Conservation (phyloP, 2,113 vertebrate species). For the Phainopepla nitens region DNA sequence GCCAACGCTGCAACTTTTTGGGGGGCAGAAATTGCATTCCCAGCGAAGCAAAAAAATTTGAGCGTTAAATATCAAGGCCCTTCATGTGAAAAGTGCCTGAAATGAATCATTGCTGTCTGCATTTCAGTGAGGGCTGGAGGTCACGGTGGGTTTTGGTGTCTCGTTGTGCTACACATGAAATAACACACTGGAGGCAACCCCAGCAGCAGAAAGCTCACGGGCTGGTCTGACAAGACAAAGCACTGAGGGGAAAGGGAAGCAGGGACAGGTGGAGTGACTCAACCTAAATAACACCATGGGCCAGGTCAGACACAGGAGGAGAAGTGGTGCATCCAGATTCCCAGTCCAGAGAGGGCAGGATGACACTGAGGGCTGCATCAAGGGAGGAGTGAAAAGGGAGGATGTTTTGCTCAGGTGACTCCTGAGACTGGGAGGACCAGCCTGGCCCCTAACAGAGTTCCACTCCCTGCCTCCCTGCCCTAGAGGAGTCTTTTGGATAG, state of each 20-base stretch:
- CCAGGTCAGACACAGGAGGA: not conserved
- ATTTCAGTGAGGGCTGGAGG: not conserved
- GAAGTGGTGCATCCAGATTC: constrained; percentile 5
- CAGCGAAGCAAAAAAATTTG: not conserved
- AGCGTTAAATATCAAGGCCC: not conserved
- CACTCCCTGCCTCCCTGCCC: not conserved
- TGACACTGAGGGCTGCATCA: not conserved
- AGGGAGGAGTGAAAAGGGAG: not conserved
- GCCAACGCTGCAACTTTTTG: not conserved
- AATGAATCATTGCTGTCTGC: not conserved
- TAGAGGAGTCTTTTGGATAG: not conserved
- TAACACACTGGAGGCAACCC: not conserved
- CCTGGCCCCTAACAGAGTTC: not conserved
- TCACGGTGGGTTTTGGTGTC: not conserved
- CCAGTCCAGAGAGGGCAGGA: fast-evolving
- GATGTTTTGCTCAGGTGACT: not conserved
- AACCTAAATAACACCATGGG: not conserved
- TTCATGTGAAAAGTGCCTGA: not conserved
- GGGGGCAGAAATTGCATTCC: not conserved
- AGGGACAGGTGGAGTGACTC: not conserved
- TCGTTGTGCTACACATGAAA: not conserved
- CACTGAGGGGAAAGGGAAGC: not conserved
- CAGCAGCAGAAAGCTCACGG: not conserved
- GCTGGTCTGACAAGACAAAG: not conserved
- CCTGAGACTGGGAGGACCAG: not conserved